Base-by-base conservation (phyloP, 2,888 invertebrate species). In the Scotopteryx bipunctaria region DNA sequence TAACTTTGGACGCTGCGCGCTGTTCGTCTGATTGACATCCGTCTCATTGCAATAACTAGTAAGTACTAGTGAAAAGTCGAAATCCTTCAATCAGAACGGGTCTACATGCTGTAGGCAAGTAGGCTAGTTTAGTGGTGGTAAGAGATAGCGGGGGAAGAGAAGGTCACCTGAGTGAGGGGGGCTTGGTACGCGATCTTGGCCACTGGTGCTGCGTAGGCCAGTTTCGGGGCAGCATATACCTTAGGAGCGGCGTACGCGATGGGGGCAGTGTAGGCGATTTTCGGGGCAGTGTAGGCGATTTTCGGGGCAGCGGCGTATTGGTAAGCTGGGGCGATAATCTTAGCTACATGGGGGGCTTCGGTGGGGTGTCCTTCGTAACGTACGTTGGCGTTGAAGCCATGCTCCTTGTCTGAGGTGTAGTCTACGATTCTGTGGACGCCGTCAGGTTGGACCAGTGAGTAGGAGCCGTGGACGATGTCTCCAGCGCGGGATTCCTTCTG, bases 381-480 rank as follows among this genome's bases (percentile, higher is more conserved):
- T 11, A 90, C 90, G 49, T 74, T 69, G 19, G 91, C 90, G 73
- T 86, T 88, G 79, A 90, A 91, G 33, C 91, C 91, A 67, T 83
- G 66, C 51, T 69, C 79, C 44, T 78, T 75, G 69, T 89, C 88
- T 14, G 88, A 69, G 66, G 84, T 80, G 79, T 90, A 90, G 51
- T 88, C 86, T 3, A 90, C 90, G 54, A 89, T 80, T 60, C 90
- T 86, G 62, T 71, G 78, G 36, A 83, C 78, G 0, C 91, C 90
- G 40, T 91, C 90, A 54, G 89, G 88, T 55, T 91, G 90, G 35
- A 91, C 71, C 15, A 91, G 79, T 4, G 90, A 87, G 79, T 91
- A 90, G 19, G 81, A 86, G 56, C 91, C 90, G 45, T 86, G 86
- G 27, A 90, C 86, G 57, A 67, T 72, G 65, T 91, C 86, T 2